Conservation (phyloP, 2,113 vertebrate species). For the Osmerus mordax region DNA sequence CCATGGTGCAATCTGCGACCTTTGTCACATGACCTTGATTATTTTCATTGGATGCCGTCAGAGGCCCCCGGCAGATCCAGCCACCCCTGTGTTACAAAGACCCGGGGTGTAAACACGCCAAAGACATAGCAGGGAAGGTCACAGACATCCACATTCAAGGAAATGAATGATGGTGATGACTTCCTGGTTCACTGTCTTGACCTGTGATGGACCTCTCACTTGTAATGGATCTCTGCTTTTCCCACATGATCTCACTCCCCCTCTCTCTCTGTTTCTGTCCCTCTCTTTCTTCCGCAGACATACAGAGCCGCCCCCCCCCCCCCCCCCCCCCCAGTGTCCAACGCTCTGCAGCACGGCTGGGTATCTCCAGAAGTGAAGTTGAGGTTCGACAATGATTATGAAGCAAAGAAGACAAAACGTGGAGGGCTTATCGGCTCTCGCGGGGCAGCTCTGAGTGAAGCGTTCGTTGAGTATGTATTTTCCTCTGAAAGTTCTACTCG, state of each 20-base stretch:
- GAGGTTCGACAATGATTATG: conserved; percentile 36
- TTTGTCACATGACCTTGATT: conserved; percentile 20
- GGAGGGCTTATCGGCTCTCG: conserved; percentile 25
- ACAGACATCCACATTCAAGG: conserved; percentile 27
- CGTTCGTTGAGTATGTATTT: conserved; percentile 29
- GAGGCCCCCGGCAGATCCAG: neutral
- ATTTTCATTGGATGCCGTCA: conserved; percentile 18
- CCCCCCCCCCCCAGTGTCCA: too few relatives aligned
- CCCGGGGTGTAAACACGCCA: conserved; percentile 43
- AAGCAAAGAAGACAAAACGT: conserved; percentile 21
- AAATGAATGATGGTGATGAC: conserved; percentile 59
- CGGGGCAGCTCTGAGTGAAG: conserved; percentile 39
- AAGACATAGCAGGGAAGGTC: neutral
- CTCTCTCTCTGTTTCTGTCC: conserved; percentile 33
- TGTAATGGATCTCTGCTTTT: conserved; percentile 51
- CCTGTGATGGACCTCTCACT: conserved; percentile 24
- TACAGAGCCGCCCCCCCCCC: neutral
- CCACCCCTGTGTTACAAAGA: conserved; percentile 22
- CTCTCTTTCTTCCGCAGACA: conserved; percentile 32
- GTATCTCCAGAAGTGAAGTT: too few relatives aligned
- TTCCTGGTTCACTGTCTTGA: conserved; percentile 34
- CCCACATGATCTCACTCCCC: conserved; percentile 16
- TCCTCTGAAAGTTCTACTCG: conserved; percentile 1
- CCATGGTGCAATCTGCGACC: conserved; percentile 20
- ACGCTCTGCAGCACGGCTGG: too few relatives aligned